phyloP scores from a whole-genome alignment of 2,113 vertebrate species.

The Lamprotornis superbus region DNA sequence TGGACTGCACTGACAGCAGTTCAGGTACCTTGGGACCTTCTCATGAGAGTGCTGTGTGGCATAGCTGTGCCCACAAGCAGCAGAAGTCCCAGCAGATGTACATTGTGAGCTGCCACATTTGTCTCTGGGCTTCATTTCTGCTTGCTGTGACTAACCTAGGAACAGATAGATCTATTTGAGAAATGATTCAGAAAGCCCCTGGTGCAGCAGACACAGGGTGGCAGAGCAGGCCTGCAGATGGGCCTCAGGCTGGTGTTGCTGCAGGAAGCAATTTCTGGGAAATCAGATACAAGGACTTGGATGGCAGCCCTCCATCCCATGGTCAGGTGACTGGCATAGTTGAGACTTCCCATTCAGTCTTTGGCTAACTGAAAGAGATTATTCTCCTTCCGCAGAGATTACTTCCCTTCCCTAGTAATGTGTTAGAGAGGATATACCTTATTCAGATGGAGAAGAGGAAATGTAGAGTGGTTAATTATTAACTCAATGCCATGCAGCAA shows the following conservation, averaged over 20 bases:
- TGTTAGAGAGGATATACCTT: neutral
- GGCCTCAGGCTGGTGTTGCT: neutral
- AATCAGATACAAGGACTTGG: neutral
- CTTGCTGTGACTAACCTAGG: neutral
- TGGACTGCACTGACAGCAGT: neutral
- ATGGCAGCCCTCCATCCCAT: neutral
- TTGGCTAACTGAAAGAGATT: neutral
- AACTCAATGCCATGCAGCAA: neutral
- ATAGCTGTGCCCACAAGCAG: neutral
- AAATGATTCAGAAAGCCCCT: neutral
- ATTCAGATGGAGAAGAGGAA: neutral
- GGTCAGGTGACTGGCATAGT: neutral
- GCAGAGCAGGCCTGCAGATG: neutral
- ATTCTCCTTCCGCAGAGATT: neutral
- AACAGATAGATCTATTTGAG: neutral
- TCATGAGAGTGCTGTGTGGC: neutral
- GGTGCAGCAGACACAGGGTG: constrained; percentile 3
- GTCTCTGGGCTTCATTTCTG: neutral
- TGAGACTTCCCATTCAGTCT: neutral
- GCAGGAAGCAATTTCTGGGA: neutral
- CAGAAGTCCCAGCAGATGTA: neutral
- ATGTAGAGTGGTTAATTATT: neutral
- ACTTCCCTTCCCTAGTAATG: neutral
- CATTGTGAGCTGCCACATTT: rapidly evolving
- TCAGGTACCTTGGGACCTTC: neutral